A percentile compares a stretch with the other conserved stretches of the same genome.
Evolutionary conservation across 2,888 invertebrate species (phyloP).

Genomic region (Athalia cordata): DNA sequence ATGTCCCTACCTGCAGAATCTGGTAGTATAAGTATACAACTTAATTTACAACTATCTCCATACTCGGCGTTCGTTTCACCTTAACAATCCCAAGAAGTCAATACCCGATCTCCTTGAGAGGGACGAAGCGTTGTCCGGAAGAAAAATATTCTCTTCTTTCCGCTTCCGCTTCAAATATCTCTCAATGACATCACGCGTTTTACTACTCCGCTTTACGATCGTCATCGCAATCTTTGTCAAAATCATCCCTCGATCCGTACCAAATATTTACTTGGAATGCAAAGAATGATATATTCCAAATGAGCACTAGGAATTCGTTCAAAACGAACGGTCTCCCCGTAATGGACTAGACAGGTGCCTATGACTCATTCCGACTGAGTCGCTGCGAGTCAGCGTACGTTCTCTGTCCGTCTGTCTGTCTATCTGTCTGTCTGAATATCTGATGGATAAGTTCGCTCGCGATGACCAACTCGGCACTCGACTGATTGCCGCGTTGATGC

Average conservation of each 20-base stretch:
- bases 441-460: constrained; percentile 22
- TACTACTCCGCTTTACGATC: too few relatives aligned
- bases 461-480: constrained; percentile 8
- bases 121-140: neutral
- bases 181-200: too few relatives aligned
- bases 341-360: constrained; percentile 27
- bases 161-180: constrained; percentile 6
- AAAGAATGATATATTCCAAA: neutral
- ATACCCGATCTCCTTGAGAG: constrained; percentile 5
- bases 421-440: neutral
- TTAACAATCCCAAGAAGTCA: too few relatives aligned
- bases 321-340: neutral
- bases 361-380: constrained; percentile 21
- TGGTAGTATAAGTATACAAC: too few relatives aligned
- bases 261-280: neutral
- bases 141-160: neutral
- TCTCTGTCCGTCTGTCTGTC: neutral
- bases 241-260: neutral
- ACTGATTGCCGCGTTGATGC: constrained; percentile 14
- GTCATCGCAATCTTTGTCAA: too few relatives aligned
- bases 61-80: too few relatives aligned
- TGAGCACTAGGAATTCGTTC: neutral
- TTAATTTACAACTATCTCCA: too few relatives aligned
- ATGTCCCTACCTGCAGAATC: too few relatives aligned
- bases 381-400: constrained; percentile 7